Base-by-base conservation (phyloP, 2,113 vertebrate genomes). In the Poeciliopsis prolifica region DNA sequence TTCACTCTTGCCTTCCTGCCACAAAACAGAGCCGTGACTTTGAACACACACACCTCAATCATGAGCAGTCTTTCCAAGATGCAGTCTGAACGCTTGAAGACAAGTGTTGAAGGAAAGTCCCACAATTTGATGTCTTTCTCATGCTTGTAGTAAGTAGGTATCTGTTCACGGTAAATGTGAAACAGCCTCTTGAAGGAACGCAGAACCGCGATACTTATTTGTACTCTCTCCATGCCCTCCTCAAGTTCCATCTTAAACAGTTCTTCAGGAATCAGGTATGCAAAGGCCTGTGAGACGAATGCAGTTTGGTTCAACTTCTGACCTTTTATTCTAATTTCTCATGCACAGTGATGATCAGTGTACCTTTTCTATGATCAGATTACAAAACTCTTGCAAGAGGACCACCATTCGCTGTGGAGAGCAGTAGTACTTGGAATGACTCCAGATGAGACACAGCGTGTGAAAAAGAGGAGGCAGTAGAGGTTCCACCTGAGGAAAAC, bases 391-490 rank as follows among this genome's bases (percentile, higher is more conserved):
- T 77, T 92, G 91, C 78, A 97, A 87, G 72, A 96, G 94, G 73
- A 96, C 94, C 88, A 95, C 93, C 79, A 93, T 94, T 85, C 94
- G 95, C 42, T 88, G 87, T 67, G 94, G 94, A 81, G 86, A 91
- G 86, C 95, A 95, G 77, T 90, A 94, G 87, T 93, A 85, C 74
- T 86, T 92, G 83, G 97, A 98, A 86, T 85, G 84, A 73, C 92
- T 96, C 97, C 97, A 99, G 92, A 95, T 92, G 82, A 97, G 96
- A 88, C 97, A 96, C 74, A 99, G 96, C 63, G 95, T 91, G 90
- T 94, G 95, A 92, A 95, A 97, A 87, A 96, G 88, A 70, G 94
- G 92, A 60, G 92, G 92, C 83, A 95, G 91, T 67, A 97, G 92
- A 83, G 71, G 13, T 75, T 96, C 93, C 68, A 88, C 65, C 26